phyloP scores from a whole-genome alignment of 1,140 invertebrate genomes.

The Atta texana region DNA sequence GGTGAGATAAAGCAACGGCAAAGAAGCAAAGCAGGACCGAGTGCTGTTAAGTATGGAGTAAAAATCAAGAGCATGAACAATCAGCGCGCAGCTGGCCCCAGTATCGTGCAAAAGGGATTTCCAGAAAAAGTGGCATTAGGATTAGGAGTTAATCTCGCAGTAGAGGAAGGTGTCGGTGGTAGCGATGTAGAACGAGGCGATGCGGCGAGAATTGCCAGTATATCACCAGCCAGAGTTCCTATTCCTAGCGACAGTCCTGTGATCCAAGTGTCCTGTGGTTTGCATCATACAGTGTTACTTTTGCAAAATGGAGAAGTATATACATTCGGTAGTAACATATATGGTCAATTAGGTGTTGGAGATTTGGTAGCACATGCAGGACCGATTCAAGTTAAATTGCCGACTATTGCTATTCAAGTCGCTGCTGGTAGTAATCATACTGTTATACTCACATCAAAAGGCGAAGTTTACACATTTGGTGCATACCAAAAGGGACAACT shows the following conservation, averaged over 20 bases:
- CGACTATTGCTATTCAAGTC: constrained; percentile 90
- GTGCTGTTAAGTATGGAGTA: constrained; percentile 81
- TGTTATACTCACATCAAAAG: constrained; percentile 94
- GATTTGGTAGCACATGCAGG: constrained; percentile 92
- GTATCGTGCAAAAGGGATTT: constrained; percentile 77
- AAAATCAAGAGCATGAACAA: constrained; percentile 84
- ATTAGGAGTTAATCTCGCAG: constrained; percentile 76
- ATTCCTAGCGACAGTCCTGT: constrained; percentile 91
- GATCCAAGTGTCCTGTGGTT: constrained; percentile 94
- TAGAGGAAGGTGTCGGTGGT: constrained; percentile 85
- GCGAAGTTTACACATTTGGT: constrained; percentile 97
- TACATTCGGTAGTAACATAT: constrained; percentile 97
- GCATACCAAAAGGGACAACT: constrained; percentile 97
- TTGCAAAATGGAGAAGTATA: constrained; percentile 92
- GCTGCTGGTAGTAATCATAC: constrained; percentile 98
- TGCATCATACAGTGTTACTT: constrained; percentile 94
- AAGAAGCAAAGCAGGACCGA: constrained; percentile 83
- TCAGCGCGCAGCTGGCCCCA: constrained; percentile 79
- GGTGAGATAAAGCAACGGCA: constrained; percentile 88
- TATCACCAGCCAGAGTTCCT: constrained; percentile 92
- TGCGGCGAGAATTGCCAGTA: constrained; percentile 89
- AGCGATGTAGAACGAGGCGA: constrained; percentile 89
- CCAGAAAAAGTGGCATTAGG: constrained; percentile 74
- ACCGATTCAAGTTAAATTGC: constrained; percentile 92
- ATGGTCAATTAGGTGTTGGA: constrained; percentile 96